Evolutionary conservation across 2,888 invertebrate species (phyloP), one percentile per base, ranked within the genome.

Genomic region (Sialis fuliginosa): DNA sequence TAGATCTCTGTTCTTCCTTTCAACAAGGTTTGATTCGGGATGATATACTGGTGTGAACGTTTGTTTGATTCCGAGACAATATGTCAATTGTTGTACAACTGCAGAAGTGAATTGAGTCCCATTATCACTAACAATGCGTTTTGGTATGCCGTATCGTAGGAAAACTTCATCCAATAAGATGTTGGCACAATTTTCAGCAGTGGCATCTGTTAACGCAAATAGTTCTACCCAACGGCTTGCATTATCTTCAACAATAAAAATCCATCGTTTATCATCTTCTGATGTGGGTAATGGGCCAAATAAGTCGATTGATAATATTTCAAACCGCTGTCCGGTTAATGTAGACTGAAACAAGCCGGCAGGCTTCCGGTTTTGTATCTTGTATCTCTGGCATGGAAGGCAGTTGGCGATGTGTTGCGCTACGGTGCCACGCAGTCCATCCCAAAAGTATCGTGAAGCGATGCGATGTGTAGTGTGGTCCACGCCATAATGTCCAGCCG

Each of bases 11-110:
- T 58, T 59, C 35, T 56, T 54, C 1, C 60, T 43, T 44, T 61
- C 61, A 1, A 57, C 59, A 0, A 58, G 61, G 42, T 61, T 61
- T 0, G 58, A 55, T 31, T 58, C 54, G 0, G 61, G 61, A 39
- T 63, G 60, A 49, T 62, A 61, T 0, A 58, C 44, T 1, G 60
- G 37, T 3, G 10, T 10, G 4, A 37, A 37, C 9, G 9, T 37
- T 5, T 37, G 37, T 37, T 37, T 37, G 37, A 37, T n/a, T 5
- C n/a, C n/a, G n/a, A n/a, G n/a, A n/a, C n/a, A n/a, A n/a, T n/a
- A n/a, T n/a, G n/a, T n/a, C n/a, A n/a, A n/a, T n/a, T n/a, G n/a
- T n/a, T n/a, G n/a, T n/a, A n/a, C n/a, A n/a, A n/a, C n/a, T n/a
- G n/a, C n/a, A n/a, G n/a, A n/a, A n/a, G n/a, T n/a, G n/a, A n/a